These are phyloP conservation scores for Drosophila anomelani DNA, from an alignment of 2,888 invertebrate genomes.

Conservation along the genomic window DNA sequence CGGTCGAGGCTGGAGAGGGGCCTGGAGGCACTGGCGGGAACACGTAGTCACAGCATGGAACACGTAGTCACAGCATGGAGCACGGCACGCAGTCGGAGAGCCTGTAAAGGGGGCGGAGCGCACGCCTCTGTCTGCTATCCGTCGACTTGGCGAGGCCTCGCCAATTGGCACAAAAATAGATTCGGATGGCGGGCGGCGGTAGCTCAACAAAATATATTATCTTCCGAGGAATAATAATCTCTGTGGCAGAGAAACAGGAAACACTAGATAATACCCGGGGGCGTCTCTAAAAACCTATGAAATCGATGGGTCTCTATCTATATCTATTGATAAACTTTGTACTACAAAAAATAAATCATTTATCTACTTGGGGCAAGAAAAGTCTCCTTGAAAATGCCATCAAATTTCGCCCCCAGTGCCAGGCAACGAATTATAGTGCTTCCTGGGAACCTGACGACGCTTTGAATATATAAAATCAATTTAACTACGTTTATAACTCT, in stretches of 20 bases:
- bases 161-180: slow-evolving; percentile 74
- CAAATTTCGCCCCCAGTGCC: slow-evolving; percentile 12
- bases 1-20: not conserved
- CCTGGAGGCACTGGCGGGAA: not conserved
- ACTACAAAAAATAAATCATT: not conserved
- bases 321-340: not conserved
- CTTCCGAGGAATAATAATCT: slow-evolving; percentile 20
- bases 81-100: slow-evolving; percentile 7
- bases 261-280: slow-evolving; percentile 17
- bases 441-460: slow-evolving; percentile 8
- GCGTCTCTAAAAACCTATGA: not conserved
- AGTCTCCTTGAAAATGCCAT: not conserved
- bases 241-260: slow-evolving; percentile 29
- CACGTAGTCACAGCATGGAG: slow-evolving; percentile 15
- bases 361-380: not conserved
- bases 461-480: slow-evolving; percentile 24
- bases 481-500: not conserved
- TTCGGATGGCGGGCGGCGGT: slow-evolving; percentile 46
- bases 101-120: slow-evolving; percentile 60
- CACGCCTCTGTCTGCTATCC: slow-evolving; percentile 32
- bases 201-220: slow-evolving; percentile 31
- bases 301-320: not conserved
- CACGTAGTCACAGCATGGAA: slow-evolving; percentile 34
- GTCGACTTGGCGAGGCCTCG: slow-evolving; percentile 54
- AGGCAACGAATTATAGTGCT: slow-evolving; percentile 19